phyloP scores from a whole-genome alignment of 37 sponge, comb jelly and placozoan genomes.

The Axinella damicornis region DNA sequence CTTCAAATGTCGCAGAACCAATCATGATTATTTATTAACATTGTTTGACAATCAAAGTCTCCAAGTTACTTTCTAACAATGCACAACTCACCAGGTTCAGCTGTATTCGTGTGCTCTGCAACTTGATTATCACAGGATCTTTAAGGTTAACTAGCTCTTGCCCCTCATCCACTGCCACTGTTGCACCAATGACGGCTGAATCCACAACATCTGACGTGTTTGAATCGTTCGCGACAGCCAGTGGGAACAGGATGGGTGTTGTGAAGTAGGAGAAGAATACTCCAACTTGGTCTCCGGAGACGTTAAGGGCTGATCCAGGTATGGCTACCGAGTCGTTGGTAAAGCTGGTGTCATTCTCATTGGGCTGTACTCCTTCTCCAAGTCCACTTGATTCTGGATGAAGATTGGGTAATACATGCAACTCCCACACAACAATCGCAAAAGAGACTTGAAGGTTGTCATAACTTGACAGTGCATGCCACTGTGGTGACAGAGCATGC shows the following conservation, averaged over 20 bases:
- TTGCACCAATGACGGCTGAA: slow-evolving; percentile 36
- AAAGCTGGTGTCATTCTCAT: not conserved
- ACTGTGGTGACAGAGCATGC: too few species aligned
- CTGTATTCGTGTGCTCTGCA: slow-evolving; percentile 20
- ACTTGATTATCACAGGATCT: slow-evolving; percentile 24
- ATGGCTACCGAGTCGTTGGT: slow-evolving; percentile 20
- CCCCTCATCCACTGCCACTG: slow-evolving; percentile 11
- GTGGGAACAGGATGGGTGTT: slow-evolving; percentile 39
- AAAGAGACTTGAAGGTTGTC: too few species aligned
- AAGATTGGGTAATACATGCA: too few species aligned
- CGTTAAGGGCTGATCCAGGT: slow-evolving; percentile 23
- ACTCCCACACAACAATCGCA: too few species aligned
- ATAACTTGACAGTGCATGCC: too few species aligned
- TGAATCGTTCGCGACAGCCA: not conserved
- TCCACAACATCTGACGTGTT: slow-evolving; percentile 13
- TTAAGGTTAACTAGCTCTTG: slow-evolving; percentile 2
- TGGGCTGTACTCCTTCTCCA: not conserved
- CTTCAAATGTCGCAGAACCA: too few species aligned
- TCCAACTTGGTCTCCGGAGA: slow-evolving; percentile 1
- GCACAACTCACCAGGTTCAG: not conserved
- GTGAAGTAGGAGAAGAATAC: slow-evolving; percentile 38
- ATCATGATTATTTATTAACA: too few species aligned
- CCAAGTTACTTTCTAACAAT: not conserved
- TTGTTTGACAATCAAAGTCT: too few species aligned
- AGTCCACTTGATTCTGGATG: too few species aligned